These are phyloP conservation scores for Actenoides lindsayi DNA, from an alignment of 2,113 vertebrate genomes.

Conservation along the genomic window DNA sequence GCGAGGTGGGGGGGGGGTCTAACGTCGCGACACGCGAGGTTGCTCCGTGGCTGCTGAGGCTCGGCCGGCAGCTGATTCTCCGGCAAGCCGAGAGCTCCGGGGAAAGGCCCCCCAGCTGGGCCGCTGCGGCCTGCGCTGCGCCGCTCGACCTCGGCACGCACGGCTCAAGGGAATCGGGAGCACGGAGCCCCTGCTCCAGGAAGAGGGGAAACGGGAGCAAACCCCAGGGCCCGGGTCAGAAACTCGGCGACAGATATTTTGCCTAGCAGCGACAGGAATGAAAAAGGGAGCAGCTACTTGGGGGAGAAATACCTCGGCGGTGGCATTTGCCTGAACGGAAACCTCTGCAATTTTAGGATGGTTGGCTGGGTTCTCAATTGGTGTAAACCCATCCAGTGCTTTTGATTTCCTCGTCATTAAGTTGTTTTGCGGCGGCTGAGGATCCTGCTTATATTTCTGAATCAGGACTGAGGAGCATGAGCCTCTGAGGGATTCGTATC, in stretches of 20 bases:
- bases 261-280: neutral
- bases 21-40: neutral
- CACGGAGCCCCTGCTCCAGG: neutral
- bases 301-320: neutral
- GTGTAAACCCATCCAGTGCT: neutral
- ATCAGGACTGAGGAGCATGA: neutral
- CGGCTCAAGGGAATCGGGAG: neutral
- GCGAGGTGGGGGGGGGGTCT: neutral
- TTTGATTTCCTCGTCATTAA: neutral
- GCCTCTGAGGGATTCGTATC: neutral
- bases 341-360: neutral
- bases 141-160: accelerated
- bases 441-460: neutral
- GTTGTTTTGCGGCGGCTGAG: neutral
- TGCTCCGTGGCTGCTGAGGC: neutral
- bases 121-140: neutral
- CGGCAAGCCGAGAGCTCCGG: neutral
- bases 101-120: neutral
- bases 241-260: neutral
- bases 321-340: neutral
- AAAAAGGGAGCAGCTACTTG: neutral
- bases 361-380: constrained; percentile 1
- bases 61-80: neutral
- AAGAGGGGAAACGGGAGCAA: neutral
- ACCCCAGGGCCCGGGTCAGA: neutral